Conservation (phyloP, 2,797 vertebrate species). For the Neosilurus hyrtlii region DNA sequence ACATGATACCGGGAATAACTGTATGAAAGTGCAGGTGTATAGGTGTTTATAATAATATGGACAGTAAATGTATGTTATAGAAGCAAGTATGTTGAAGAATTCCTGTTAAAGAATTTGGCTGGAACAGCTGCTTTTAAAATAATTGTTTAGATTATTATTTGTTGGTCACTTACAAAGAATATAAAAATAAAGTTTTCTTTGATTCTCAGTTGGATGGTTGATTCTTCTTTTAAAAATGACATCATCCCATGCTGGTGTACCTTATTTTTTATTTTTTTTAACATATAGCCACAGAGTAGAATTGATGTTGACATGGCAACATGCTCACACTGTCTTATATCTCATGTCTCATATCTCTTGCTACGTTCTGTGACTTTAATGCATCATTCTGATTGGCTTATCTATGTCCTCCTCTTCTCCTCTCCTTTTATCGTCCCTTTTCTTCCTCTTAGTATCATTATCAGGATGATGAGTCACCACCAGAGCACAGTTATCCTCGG, state of each 20-base stretch:
- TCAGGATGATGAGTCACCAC: constrained; percentile 87
- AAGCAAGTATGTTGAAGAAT: not conserved
- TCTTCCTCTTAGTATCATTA: constrained; percentile 80
- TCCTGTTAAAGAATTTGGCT: not conserved
- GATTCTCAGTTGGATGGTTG: not conserved
- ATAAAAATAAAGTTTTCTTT: constrained; percentile 10
- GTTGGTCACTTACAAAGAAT: not conserved
- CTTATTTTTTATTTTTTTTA: not conserved
- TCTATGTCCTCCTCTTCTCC: not conserved
- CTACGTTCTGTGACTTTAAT: not conserved
- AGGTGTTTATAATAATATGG: not conserved
- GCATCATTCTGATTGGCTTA: constrained; percentile 4
- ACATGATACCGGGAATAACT: not conserved
- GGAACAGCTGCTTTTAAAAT: not conserved
- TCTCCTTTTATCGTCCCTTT: not conserved
- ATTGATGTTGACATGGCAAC: not conserved
- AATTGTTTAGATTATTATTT: not conserved
- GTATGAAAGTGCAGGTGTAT: not conserved
- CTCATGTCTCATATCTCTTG: too few relatives aligned
- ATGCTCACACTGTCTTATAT: not conserved
- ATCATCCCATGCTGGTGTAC: not conserved
- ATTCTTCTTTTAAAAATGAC: constrained; percentile 4
- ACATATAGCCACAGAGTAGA: not conserved
- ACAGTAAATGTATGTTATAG: not conserved
- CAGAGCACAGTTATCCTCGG: constrained; percentile 87